Conservation (phyloP, 2,113 vertebrate genomes). For the Aspidoscelis tigris region DNA sequence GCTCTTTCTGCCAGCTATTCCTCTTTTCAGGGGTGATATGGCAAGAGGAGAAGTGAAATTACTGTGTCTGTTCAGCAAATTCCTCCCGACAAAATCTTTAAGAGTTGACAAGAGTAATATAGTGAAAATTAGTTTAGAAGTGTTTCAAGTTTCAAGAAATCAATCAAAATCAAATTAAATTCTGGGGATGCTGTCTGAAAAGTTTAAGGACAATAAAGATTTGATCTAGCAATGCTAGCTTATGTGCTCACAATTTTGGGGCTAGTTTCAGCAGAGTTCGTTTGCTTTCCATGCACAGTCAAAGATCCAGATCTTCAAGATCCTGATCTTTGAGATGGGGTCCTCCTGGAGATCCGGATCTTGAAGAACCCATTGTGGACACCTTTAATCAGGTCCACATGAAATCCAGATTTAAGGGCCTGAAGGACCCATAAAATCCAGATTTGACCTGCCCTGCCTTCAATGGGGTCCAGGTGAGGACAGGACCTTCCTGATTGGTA, state of each 20-base stretch:
- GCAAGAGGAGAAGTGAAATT: conserved; percentile 80
- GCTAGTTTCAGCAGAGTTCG: conserved; percentile 27
- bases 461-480: too few species aligned
- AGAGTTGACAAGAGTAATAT: conserved; percentile 83
- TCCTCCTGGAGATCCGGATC: too few species aligned
- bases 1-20: conserved; percentile 24
- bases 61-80: conserved; percentile 83
- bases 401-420: too few species aligned
- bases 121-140: conserved; percentile 86
- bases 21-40: conserved; percentile 77
- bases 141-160: conserved; percentile 84
- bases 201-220: conserved; percentile 80
- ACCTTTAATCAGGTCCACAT: too few species aligned
- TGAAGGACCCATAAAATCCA: too few species aligned
- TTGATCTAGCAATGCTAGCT: conserved; percentile 60
- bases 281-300: not conserved
- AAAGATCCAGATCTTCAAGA: too few species aligned
- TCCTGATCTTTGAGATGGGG: too few species aligned
- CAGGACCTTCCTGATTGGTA: too few species aligned
- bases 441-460: too few species aligned
- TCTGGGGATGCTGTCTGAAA: conserved; percentile 78
- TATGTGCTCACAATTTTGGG: conserved; percentile 56
- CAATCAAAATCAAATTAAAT: conserved; percentile 85
- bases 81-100: conserved; percentile 84
- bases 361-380: too few species aligned